Percentiles rank a stretch among this genome's conserved stretches.
Conservation (phyloP, 2,888 invertebrate species). For the Drosophila maculinotata region DNA sequence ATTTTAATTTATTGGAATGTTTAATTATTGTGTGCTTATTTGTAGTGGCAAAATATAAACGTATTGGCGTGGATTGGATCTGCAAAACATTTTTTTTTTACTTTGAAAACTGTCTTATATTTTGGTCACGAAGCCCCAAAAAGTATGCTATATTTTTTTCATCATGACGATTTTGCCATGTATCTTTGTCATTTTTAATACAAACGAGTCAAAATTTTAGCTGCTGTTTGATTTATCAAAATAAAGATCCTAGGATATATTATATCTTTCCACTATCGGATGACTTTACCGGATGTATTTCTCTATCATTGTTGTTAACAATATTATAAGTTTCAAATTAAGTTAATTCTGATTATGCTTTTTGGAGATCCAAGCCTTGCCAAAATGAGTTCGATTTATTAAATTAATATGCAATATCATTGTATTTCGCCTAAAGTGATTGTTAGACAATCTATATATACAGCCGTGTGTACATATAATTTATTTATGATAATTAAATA, state of each 20-base stretch:
- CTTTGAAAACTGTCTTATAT: neutral
- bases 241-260: too few species aligned
- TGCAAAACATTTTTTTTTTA: neutral
- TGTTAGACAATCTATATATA: conserved; percentile 24
- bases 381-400: neutral
- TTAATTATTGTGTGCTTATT: conserved; percentile 27
- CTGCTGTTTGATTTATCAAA: too few species aligned
- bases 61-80: conserved; percentile 22
- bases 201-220: too few species aligned
- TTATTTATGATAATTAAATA: conserved; percentile 2
- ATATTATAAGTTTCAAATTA: neutral
- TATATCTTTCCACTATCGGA: too few species aligned
- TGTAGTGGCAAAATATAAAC: conserved; percentile 12
- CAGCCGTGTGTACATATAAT: conserved; percentile 18
- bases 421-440: conserved; percentile 4
- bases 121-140: neutral
- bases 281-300: too few species aligned
- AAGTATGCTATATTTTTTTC: neutral
- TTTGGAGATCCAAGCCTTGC: conserved; percentile 15
- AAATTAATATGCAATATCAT: conserved; percentile 5
- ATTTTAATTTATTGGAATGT: conserved; percentile 23
- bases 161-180: too few species aligned
- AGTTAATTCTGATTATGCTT: neutral
- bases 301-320: neutral
- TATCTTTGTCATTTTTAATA: too few species aligned